phyloP scores from a whole-genome alignment of 2,888 invertebrate species.

The Deilephila elpenor region DNA sequence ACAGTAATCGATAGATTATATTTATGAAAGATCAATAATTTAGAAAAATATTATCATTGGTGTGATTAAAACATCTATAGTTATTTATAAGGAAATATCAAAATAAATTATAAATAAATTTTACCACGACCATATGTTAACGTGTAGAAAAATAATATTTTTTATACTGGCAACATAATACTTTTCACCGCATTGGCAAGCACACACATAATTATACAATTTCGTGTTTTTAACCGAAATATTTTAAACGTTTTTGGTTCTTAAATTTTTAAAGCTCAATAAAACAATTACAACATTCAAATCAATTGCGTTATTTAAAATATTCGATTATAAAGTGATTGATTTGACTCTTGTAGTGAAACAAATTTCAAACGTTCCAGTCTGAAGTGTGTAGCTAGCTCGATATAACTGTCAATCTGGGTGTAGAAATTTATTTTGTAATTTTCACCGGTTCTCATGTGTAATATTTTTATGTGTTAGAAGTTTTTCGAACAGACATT shows the following conservation, averaged over 20 bases:
- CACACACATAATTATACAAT: constrained; percentile 62
- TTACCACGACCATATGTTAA: background rate
- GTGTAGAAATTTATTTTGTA: constrained; percentile 84
- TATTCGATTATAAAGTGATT: constrained; percentile 63
- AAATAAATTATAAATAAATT: background rate
- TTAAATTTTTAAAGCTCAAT: constrained; percentile 50
- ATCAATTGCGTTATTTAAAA: constrained; percentile 52
- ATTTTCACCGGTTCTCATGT: constrained; percentile 83
- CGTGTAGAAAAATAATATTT: constrained; percentile 6
- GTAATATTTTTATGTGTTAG: constrained; percentile 80
- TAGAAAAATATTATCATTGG: background rate
- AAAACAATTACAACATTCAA: constrained; percentile 49
- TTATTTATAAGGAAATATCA: background rate
- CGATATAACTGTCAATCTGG: constrained; percentile 84
- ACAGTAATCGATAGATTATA: background rate
- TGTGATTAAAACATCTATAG: background rate
- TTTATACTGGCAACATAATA: constrained; percentile 54
- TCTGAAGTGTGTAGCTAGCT: constrained; percentile 84
- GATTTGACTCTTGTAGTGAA: constrained; percentile 81
- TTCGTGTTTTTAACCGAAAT: constrained; percentile 71
- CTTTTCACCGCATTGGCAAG: constrained; percentile 68
- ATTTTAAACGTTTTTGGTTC: constrained; percentile 63
- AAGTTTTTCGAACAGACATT: constrained; percentile 72
- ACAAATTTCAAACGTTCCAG: constrained; percentile 85
- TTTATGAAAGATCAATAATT: background rate